Conservation (phyloP, 2,797 vertebrate genomes). For the Sebastes diploproa region DNA sequence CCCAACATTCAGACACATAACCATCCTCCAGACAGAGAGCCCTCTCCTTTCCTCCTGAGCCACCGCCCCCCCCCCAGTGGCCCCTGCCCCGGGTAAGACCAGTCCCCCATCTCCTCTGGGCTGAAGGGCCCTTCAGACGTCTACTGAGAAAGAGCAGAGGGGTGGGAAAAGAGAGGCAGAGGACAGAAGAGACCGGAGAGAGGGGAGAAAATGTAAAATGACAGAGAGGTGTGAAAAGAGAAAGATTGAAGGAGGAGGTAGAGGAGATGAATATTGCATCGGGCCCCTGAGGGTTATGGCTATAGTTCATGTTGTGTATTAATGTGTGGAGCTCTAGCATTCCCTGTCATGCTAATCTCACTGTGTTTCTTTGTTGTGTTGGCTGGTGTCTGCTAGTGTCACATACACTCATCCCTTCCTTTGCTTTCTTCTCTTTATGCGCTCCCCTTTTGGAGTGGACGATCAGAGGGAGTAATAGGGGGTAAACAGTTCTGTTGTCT, state of each 20-base stretch:
- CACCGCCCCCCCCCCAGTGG: constrained; percentile 10
- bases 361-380: constrained; percentile 74
- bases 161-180: constrained; percentile 72
- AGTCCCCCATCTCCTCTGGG: constrained; percentile 69
- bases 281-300: constrained; percentile 64
- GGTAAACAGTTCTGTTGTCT: constrained; percentile 82
- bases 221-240: constrained; percentile 63
- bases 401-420: constrained; percentile 68
- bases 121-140: constrained; percentile 81
- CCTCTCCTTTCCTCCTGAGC: constrained; percentile 57
- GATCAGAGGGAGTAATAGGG: constrained; percentile 77
- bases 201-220: constrained; percentile 41
- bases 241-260: constrained; percentile 64
- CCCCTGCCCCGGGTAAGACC: constrained; percentile 66
- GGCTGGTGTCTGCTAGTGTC: constrained; percentile 70
- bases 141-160: constrained; percentile 81
- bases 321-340: constrained; percentile 70
- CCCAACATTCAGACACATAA: constrained; percentile 72
- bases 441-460: constrained; percentile 73
- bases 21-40: constrained; percentile 74
- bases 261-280: constrained; percentile 72
- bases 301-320: constrained; percentile 71
- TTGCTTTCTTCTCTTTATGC: constrained; percentile 70
- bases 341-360: constrained; percentile 81
- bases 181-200: constrained; percentile 57